Evolutionary conservation across 2,888 invertebrate genomes (phyloP).

Genomic region (Tenthredo distinguenda): DNA sequence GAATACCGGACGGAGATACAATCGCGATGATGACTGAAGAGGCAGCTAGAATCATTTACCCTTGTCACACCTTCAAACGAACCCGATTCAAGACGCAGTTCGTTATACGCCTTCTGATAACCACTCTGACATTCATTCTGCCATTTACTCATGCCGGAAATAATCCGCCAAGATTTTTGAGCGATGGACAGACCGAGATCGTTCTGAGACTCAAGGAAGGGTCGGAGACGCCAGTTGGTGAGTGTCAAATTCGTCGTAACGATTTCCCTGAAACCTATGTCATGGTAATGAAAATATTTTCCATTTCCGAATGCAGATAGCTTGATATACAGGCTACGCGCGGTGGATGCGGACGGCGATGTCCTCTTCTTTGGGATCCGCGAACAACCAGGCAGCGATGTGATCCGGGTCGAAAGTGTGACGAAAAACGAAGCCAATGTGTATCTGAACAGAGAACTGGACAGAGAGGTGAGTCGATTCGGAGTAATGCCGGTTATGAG

Average conservation of each 20-base stretch:
- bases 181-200: slow-evolving; percentile 94
- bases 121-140: slow-evolving; percentile 63
- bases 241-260: slow-evolving; percentile 74
- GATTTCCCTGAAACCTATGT: not conserved
- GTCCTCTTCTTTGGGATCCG: slow-evolving; percentile 89
- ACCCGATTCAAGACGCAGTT: slow-evolving; percentile 60
- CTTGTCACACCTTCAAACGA: slow-evolving; percentile 57
- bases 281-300: not conserved
- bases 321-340: slow-evolving; percentile 89
- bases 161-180: slow-evolving; percentile 92
- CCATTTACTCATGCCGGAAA: slow-evolving; percentile 80
- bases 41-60: slow-evolving; percentile 16
- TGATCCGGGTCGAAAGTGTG: slow-evolving; percentile 90
- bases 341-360: slow-evolving; percentile 93
- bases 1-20: slow-evolving; percentile 47
- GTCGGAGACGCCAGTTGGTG: slow-evolving; percentile 91
- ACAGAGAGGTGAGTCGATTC: slow-evolving; percentile 86
- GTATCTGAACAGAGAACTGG: slow-evolving; percentile 92
- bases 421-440: slow-evolving; percentile 92
- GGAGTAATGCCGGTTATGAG: not conserved
- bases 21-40: slow-evolving; percentile 43
- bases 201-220: slow-evolving; percentile 94
- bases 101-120: slow-evolving; percentile 54
- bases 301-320: slow-evolving; percentile 83
- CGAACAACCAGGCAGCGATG: slow-evolving; percentile 89